Base-by-base conservation (phyloP, 2,888 invertebrate species). In the Agonum fuliginosum region DNA sequence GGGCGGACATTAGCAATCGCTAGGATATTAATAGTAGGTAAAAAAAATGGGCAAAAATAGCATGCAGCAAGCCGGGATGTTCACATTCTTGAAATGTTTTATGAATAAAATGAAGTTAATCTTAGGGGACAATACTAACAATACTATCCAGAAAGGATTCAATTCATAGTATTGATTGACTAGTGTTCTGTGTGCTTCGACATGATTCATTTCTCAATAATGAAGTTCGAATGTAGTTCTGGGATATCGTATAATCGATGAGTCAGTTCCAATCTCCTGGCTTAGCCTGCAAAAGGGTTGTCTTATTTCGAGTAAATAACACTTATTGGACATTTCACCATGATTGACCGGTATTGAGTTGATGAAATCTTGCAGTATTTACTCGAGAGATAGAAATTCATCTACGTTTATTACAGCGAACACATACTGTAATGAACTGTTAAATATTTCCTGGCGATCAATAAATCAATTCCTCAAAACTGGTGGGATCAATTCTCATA, bases 341-440 rank as follows among this genome's bases (percentile, higher is more conserved):
- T n/a, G 37, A 17, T 14, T 17, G 37, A 37, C 34, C 37, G 14
- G 65, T 65, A 19, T 65, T 34, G 65, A 65, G 12, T 65, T 71
- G 48, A 71, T 71, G 48, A 71, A 71, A 71, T 46, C 71, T 19
- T 34, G 71, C 27, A 46, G 48, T 71, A 71, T 71, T 48, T 71
- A 71, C 48, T 62, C n/a, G n/a, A n/a, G n/a, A n/a, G n/a, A n/a
- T n/a, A n/a, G n/a, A n/a, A n/a, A n/a, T n/a, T n/a, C n/a, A n/a
- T n/a, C n/a, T 6, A 62, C 58, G 17, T 30, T 62, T 30, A 62
- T 62, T 62, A 62, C 27, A 30, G 14, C 12, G 30, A 51, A 12
- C 22, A 4, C 3, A 27, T 4, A 6, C 12, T 10, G 3, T n/a
- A 37, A 37, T 37, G 8, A 10, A 27, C 3, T 6, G 37, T 46